Conservation (phyloP, 2,113 vertebrate genomes). For the Zosterops pallidus region DNA sequence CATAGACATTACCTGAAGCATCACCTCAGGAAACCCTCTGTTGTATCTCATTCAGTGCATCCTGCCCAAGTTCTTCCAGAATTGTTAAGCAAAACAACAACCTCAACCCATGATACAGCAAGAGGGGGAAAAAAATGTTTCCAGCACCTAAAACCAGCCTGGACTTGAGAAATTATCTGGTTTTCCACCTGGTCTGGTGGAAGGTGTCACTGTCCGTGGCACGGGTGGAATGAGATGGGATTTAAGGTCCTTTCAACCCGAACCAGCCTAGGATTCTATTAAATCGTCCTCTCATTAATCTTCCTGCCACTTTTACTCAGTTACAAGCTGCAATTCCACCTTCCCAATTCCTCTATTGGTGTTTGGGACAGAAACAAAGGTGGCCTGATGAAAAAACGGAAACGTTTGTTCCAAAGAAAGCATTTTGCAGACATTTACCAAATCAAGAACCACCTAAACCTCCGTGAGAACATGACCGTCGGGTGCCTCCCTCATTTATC, state of each 20-base stretch:
- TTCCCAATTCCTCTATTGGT: fast-evolving
- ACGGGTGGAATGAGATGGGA: too few species aligned
- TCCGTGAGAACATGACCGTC: fast-evolving
- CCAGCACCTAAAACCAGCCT: not conserved
- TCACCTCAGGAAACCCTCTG: fast-evolving
- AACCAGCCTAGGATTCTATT: not conserved
- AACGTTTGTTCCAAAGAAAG: not conserved
- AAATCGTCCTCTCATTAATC: not conserved
- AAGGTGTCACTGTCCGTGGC: not conserved
- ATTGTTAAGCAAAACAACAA: fast-evolving
- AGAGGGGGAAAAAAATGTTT: fast-evolving
- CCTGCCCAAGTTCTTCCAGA: fast-evolving
- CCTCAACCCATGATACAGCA: fast-evolving
- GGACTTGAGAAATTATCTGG: not conserved
- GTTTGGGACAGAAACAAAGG: not conserved
- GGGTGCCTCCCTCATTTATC: not conserved
- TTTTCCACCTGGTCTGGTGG: not conserved
- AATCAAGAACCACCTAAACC: too few species aligned
- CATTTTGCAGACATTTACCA: not conserved
- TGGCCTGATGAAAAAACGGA: fast-evolving
- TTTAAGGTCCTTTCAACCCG: not conserved
- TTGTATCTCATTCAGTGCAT: fast-evolving
- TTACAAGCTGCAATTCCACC: not conserved
- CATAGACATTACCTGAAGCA: not conserved
- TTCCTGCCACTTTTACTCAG: too few species aligned